Conservation (phyloP, 2,113 vertebrate species). For the Delphinapterus leucas region DNA sequence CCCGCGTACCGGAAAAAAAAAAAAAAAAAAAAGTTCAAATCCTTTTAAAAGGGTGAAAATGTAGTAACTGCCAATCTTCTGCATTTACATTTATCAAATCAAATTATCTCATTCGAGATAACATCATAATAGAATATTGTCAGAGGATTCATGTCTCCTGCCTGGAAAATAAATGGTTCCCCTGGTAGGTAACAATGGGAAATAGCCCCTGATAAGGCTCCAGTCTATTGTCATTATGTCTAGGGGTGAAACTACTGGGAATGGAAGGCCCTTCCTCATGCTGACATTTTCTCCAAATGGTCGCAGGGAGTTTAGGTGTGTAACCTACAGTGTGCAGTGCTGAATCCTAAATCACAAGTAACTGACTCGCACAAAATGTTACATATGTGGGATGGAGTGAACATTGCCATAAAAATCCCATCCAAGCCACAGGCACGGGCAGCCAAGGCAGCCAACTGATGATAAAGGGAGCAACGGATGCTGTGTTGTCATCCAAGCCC, state of each 20-base stretch:
- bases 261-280: background rate
- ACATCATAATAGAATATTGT: constrained; percentile 66
- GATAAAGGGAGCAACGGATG: background rate
- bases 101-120: constrained; percentile 66
- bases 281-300: background rate
- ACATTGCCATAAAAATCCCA: constrained; percentile 45
- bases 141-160: constrained; percentile 63
- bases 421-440: constrained; percentile 25
- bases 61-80: constrained; percentile 54
- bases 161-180: constrained; percentile 61
- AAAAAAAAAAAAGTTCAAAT: background rate
- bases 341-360: constrained; percentile 34
- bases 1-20: fast-evolving
- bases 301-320: background rate
- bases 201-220: constrained; percentile 46
- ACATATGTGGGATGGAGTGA: background rate
- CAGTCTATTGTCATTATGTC: constrained; percentile 61
- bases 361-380: constrained; percentile 55
- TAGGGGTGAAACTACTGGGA: constrained; percentile 21
- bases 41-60: constrained; percentile 47
- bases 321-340: background rate
- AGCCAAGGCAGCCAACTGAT: background rate
- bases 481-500: background rate
- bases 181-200: constrained; percentile 55
- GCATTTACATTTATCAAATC: constrained; percentile 59